phyloP scores from a whole-genome alignment of 53 echinoderm and acorn worm genomes.

The Patiria pectinifera region DNA sequence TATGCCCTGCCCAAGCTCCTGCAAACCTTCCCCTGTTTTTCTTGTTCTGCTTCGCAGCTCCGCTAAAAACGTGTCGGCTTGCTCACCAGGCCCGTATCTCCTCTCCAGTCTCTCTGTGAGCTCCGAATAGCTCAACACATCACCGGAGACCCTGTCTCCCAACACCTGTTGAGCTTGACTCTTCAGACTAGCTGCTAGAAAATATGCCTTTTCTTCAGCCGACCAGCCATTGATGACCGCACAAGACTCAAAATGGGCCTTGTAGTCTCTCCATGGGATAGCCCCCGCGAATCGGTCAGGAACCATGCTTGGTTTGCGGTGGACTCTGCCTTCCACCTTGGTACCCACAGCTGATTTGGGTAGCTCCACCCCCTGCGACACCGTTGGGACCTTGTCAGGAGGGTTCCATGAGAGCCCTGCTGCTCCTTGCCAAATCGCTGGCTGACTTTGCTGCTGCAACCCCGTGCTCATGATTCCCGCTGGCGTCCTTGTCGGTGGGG shows the following conservation, averaged over 20 bases:
- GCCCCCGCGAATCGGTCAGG: not conserved
- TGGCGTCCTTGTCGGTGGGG: not conserved
- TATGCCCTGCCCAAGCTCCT: constrained; percentile 25
- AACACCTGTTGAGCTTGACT: constrained; percentile 3
- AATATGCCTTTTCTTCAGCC: not conserved
- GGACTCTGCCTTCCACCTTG: not conserved
- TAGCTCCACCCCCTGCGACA: not conserved
- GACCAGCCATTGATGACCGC: constrained; percentile 10
- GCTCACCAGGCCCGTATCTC: constrained; percentile 30
- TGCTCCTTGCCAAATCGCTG: not conserved
- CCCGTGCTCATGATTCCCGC: not conserved
- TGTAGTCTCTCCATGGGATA: constrained; percentile 15
- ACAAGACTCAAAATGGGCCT: constrained; percentile 19
- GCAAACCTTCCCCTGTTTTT: constrained; percentile 21
- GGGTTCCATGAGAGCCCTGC: not conserved
- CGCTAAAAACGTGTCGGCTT: constrained; percentile 19
- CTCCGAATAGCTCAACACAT: not conserved
- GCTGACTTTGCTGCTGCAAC: not conserved
- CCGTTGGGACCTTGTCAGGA: not conserved
- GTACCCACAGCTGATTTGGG: not conserved
- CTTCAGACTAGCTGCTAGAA: not conserved
- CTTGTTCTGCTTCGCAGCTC: constrained; percentile 22
- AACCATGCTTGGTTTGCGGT: not conserved
- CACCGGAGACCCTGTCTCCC: not conserved
- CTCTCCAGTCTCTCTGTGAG: constrained; percentile 21